A percentile compares a stretch with the other conserved stretches of the same genome.
phyloP scores from a whole-genome alignment of 2,113 vertebrate species.

The Mohoua ochrocephala region DNA sequence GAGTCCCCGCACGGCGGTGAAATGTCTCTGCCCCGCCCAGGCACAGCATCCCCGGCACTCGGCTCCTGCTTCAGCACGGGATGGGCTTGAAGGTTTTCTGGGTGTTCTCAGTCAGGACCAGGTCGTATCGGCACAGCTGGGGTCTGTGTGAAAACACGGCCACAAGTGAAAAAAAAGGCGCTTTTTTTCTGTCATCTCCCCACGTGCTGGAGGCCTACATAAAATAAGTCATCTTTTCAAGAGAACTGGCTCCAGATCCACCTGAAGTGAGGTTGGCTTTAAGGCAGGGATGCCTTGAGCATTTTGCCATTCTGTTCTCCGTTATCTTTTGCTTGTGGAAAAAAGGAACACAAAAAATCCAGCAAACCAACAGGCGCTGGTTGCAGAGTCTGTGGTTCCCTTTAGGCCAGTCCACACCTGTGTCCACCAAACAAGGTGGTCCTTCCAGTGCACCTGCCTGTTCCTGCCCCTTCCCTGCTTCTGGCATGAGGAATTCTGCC shows the following conservation, averaged over 20 bases:
- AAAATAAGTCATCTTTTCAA: background rate
- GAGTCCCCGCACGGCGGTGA: background rate
- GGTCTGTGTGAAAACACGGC: constrained; percentile 61
- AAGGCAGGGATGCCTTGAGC: background rate
- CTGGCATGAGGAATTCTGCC: accelerated
- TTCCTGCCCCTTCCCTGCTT: background rate
- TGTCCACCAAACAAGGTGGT: background rate
- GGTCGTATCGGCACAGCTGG: constrained; percentile 84
- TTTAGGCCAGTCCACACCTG: too few relatives aligned
- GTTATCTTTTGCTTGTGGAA: background rate
- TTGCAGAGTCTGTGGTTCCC: background rate
- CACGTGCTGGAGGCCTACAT: accelerated
- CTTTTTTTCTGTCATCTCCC: background rate
- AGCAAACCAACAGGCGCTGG: background rate
- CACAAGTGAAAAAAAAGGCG: background rate
- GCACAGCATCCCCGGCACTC: accelerated
- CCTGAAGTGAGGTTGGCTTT: background rate
- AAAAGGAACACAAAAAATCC: background rate
- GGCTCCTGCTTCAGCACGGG: constrained; percentile 64
- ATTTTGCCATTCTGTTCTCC: accelerated
- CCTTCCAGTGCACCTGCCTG: background rate
- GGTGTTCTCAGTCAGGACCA: constrained; percentile 81
- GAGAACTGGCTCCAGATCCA: background rate
- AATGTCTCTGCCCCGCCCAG: accelerated
- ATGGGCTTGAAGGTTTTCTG: constrained; percentile 78